Evolutionary conservation across 1,140 invertebrate species (phyloP).

Genomic region (Venturia canescens): DNA sequence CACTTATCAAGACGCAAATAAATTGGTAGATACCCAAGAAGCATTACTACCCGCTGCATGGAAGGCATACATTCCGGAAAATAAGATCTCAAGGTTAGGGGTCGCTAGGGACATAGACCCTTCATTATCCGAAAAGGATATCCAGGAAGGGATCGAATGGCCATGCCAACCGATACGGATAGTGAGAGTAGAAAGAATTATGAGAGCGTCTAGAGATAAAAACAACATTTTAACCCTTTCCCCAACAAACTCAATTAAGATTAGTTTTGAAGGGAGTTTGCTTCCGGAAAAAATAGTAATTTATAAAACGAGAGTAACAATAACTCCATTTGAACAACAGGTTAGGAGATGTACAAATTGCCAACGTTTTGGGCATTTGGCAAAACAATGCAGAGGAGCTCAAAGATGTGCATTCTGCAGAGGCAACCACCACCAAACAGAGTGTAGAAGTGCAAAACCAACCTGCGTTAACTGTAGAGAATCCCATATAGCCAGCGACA

Average conservation of each 20-base stretch:
- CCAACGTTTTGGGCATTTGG: conserved; percentile 34
- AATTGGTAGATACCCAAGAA: neutral
- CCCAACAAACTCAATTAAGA: neutral
- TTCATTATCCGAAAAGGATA: neutral
- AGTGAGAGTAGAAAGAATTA: neutral
- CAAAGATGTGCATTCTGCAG: neutral
- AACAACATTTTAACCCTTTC: neutral
- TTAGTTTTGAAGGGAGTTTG: neutral
- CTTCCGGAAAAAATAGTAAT: neutral
- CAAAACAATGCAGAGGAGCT: neutral
- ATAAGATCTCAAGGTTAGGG: neutral
- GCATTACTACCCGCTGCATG: neutral
- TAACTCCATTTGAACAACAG: conserved; percentile 22
- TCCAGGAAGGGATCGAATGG: neutral
- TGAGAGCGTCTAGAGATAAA: neutral
- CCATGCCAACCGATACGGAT: neutral
- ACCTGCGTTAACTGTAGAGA: neutral
- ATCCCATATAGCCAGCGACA: neutral
- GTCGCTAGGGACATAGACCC: too few relatives aligned
- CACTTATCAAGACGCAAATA: neutral
- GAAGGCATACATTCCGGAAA: neutral
- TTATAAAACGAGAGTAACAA: conserved; percentile 4
- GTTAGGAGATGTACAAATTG: conserved; percentile 32
- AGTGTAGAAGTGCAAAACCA: neutral
- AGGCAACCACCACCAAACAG: neutral